Percentiles rank a stretch among this genome's conserved stretches.
These are phyloP conservation scores for Tubulanus polymorphus DNA, from an alignment of 2,888 invertebrate genomes.

Conservation along the genomic window DNA sequence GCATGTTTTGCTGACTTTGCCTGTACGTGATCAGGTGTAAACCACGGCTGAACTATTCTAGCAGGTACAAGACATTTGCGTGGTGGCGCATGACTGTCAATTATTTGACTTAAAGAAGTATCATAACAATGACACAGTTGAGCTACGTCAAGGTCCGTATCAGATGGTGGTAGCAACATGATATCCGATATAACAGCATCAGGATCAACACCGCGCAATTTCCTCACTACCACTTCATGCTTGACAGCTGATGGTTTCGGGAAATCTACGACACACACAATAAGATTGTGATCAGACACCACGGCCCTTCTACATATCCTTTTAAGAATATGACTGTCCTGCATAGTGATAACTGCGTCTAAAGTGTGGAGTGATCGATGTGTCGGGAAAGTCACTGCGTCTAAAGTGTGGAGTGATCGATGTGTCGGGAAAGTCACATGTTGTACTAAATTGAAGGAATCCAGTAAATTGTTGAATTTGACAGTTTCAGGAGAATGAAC, in stretches of 20 bases:
- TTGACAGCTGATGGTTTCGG: background rate
- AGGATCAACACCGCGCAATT: background rate
- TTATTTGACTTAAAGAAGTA: background rate
- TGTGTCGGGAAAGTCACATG: background rate
- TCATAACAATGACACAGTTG: background rate
- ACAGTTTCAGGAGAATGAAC: background rate
- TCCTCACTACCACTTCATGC: background rate
- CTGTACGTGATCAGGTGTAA: background rate
- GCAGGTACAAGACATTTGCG: background rate
- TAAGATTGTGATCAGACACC: background rate
- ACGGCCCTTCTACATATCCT: background rate
- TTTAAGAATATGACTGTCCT: background rate
- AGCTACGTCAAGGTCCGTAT: background rate
- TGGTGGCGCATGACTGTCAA: background rate
- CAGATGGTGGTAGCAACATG: background rate
- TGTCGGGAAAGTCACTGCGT: background rate
- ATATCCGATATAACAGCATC: background rate
- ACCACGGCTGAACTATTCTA: background rate
- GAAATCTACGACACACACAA: background rate
- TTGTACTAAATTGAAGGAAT: background rate
- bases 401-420: background rate
- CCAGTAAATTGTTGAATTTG: background rate
- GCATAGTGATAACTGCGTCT: background rate
- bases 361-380: background rate
- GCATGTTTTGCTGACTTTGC: background rate